A percentile compares a stretch with the other conserved stretches of the same genome.
phyloP scores from a whole-genome alignment of 2,888 invertebrate species.

The Melanostoma mellinum region DNA sequence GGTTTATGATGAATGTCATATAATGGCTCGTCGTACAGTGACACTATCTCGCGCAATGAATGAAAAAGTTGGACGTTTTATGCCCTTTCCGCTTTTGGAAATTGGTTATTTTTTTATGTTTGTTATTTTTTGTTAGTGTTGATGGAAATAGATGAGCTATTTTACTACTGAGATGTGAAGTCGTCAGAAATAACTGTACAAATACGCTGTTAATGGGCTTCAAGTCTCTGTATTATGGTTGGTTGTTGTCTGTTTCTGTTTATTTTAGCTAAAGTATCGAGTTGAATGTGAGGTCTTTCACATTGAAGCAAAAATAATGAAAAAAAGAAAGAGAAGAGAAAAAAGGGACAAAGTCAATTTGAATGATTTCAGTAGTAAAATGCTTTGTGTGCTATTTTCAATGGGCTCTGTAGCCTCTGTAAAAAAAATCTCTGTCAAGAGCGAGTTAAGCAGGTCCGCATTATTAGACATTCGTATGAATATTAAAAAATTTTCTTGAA shows the following conservation, averaged over 20 bases:
- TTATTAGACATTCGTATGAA: too few species aligned
- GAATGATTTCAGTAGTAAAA: too few species aligned
- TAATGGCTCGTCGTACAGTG: slow-evolving; percentile 41
- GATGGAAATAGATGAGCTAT: slow-evolving; percentile 53
- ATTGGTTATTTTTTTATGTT: slow-evolving; percentile 51
- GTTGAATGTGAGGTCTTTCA: slow-evolving; percentile 6
- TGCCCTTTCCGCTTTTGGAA: slow-evolving; percentile 60
- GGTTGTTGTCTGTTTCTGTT: background rate
- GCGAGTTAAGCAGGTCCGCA: too few species aligned
- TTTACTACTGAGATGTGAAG: slow-evolving; percentile 21
- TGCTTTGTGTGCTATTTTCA: too few species aligned
- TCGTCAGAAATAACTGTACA: slow-evolving; percentile 13
- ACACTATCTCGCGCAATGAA: slow-evolving; percentile 50
- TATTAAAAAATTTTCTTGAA: too few species aligned
- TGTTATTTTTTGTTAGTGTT: background rate
- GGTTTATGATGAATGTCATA: slow-evolving; percentile 67
- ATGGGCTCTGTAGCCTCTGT: too few species aligned
- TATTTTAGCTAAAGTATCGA: background rate
- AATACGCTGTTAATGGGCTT: slow-evolving; percentile 58
- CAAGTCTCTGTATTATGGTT: slow-evolving; percentile 8
- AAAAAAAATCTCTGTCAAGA: too few species aligned
- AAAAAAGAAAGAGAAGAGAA: too few species aligned
- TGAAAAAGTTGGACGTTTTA: slow-evolving; percentile 40
- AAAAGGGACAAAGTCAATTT: too few species aligned
- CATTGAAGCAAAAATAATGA: background rate